Base-by-base conservation (phyloP, 2,797 vertebrate genomes). In the Paedocypris micromegethes region DNA sequence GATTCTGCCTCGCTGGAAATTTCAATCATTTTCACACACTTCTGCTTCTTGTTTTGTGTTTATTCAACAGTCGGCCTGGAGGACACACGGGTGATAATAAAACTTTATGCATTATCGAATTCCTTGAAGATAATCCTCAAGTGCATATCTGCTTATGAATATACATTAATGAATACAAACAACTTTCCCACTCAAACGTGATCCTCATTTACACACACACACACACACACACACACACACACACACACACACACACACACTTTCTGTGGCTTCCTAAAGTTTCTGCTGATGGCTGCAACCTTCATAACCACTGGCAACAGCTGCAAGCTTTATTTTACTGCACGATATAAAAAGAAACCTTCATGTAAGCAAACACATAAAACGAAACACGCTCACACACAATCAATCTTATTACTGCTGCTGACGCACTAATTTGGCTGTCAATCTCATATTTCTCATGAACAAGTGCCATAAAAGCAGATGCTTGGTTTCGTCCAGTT, bases 1-100 rank as follows among this genome's bases (percentile, higher is more conserved):
- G 8, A 71, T 75, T 70, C 63, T 63, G 52, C 48, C 73, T 65
- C 4, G 4, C 48, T 70, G 58, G 53, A 70, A 62, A 66, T 75
- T 75, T 74, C 67, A 74, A 66, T 74, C 58, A 75, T 66, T 75
- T 70, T 66, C 58, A 70, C 56, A 65, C 56, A 65, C 56, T 58
- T 68, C 57, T 48, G 61, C 50, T 52, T 69, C 55, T 69, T 64
- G 56, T 59, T 68, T 64, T 54, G 60, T 64, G 60, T 65, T 73
- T 73, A 64, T 70, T 64, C 48, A 70, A 68, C 66, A 58, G 48
- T 58, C 58, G 55, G 49, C 59, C 65, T 53, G 58, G 66, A 38
- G 54, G 65, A 49, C 59, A 42, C 45, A 50, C 9, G 42, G 60
- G 37, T 54, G 37, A 57, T 70, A 57, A 70, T 70, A 70, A 58